A percentile compares a stretch with the other conserved stretches of the same genome.
Conservation (phyloP, 2,888 invertebrate genomes). For the Eristalis intricaria region DNA sequence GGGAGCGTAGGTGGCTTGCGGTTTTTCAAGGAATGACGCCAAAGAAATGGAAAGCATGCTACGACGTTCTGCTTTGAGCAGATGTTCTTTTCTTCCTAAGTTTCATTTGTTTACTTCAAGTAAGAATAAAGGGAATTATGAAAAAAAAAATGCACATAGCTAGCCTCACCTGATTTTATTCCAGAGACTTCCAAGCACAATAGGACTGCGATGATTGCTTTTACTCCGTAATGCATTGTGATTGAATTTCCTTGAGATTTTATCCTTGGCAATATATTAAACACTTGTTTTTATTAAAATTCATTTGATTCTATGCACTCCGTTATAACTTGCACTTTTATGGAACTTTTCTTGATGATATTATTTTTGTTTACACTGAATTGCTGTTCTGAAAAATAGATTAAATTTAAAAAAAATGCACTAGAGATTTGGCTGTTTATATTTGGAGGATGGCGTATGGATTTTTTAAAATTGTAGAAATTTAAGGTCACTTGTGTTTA, state of each 20-base stretch:
- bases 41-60: neutral
- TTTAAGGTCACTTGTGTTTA: too few relatives aligned
- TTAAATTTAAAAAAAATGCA: neutral
- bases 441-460: neutral
- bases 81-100: neutral
- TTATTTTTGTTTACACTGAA: neutral
- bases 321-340: neutral
- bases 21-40: neutral
- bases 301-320: neutral
- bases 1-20: conserved; percentile 16
- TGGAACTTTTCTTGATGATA: neutral
- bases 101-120: neutral
- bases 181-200: conserved; percentile 31
- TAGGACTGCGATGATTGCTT: conserved; percentile 34
- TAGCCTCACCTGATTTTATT: conserved; percentile 57
- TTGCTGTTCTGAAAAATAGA: neutral
- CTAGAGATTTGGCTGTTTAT: neutral
- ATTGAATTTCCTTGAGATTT: neutral
- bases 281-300: conserved; percentile 2
- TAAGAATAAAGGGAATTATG: neutral
- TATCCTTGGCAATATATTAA: conserved; percentile 2
- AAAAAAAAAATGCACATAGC: neutral
- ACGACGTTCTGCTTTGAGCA: neutral
- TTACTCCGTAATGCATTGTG: conserved; percentile 35
- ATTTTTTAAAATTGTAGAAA: neutral